Base-by-base conservation (phyloP, 2,113 vertebrate species). In the Eubucco bourcierii region DNA sequence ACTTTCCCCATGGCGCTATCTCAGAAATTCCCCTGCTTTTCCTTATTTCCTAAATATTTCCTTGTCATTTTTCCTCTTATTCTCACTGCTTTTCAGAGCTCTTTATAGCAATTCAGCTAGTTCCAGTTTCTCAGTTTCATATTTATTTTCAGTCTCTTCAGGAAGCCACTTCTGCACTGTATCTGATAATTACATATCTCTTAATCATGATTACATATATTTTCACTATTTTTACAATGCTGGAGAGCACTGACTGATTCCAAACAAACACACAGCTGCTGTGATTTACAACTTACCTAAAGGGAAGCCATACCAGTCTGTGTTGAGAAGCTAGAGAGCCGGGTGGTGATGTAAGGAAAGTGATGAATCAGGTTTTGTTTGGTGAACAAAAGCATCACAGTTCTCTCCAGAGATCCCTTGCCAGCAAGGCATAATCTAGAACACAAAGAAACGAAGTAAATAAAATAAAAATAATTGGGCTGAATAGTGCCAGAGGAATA, bases 391-490 rank as follows among this genome's bases (percentile, higher is more conserved):
- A 92, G 67, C 77, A 87, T 89, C 78, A 71, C 81, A 96, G 93
- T 95, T 93, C 95, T 64, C 80, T 87, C 89, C 90, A 75, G 73
- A 93, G 84, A 90, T 94, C 78, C 56, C 84, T 91, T 93, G 87
- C 94, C 89, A 94, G 82, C 56, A 68, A 60, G 33, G 89, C 75
- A 93, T 90, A 77, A 95, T 92, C 72, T 94, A 83, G 87, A 95
- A 96, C 67, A 96, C 89, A 96, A 95, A 92, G 94, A 93, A 87
- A 77, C 1, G 52, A 95, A 94, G 94, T 96, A 96, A 96, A 95
- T 96, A 89, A 95, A 96, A 84, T 92, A 93, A 95, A 95, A 96
- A 94, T 95, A 85, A 96, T 90, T 90, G 87, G 92, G 84, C 80
- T 93, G 80, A 89, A 84, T 68, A 92, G 81, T 64, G 78, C 52